phyloP scores from a whole-genome alignment of 2,888 invertebrate genomes.

The Synergus umbraculus region DNA sequence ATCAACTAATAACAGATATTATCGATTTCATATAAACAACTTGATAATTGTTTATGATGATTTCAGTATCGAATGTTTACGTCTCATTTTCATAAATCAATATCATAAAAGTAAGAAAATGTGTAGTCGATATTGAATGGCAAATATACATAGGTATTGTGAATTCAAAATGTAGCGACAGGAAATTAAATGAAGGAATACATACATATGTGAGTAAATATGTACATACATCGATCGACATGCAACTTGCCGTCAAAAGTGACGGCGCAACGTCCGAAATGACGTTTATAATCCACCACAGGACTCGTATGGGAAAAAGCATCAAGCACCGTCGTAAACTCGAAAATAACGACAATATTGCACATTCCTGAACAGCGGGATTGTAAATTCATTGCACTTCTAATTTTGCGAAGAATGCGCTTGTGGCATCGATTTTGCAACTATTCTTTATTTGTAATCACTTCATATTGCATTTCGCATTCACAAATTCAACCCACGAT shows the following conservation, averaged over 20 bases:
- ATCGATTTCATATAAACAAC: no score
- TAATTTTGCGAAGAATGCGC: conserved; percentile 32
- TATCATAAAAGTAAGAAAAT: not conserved
- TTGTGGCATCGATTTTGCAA: conserved; percentile 5
- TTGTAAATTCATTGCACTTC: conserved; percentile 21
- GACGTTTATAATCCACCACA: conserved; percentile 19
- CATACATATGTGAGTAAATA: not conserved
- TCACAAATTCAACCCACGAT: not conserved
- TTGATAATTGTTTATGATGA: no score
- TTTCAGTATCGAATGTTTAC: no score
- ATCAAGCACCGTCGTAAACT: conserved; percentile 36
- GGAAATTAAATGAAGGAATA: conserved; percentile 33
- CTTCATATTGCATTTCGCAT: not conserved
- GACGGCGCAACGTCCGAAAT: conserved; percentile 19
- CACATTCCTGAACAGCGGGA: conserved; percentile 17
- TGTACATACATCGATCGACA: not conserved
- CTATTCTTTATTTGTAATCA: not conserved
- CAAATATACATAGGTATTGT: not conserved
- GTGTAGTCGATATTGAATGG: not conserved
- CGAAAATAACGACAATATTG: conserved; percentile 40
- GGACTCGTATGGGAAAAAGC: conserved; percentile 11
- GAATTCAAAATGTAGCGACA: conserved; percentile 6
- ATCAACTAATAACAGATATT: no score
- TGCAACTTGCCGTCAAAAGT: not conserved
- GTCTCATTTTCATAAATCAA: not conserved